phyloP scores from a whole-genome alignment of 2,797 vertebrate genomes.

The Neopelma chrysocephalum region DNA sequence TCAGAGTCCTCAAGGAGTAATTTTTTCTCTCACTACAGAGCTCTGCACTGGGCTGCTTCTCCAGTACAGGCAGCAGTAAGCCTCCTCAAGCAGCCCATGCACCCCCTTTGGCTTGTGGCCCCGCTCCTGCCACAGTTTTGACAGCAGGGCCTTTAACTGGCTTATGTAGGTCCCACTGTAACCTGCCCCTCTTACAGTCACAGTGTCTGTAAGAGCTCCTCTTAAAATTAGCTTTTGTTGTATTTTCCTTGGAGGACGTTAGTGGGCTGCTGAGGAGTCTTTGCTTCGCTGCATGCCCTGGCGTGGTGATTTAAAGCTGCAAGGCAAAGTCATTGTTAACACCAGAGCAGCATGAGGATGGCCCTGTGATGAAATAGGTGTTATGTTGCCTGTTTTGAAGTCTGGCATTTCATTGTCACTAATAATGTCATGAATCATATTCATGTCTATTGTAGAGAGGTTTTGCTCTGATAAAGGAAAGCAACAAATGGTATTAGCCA shows the following conservation, averaged over 20 bases:
- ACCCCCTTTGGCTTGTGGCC: accelerated
- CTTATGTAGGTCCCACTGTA: accelerated
- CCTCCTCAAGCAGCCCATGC: neutral
- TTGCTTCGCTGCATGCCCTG: neutral
- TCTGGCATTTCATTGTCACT: neutral
- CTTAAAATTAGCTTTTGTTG: neutral
- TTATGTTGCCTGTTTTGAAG: neutral
- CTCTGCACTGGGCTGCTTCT: neutral
- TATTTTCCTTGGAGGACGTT: neutral
- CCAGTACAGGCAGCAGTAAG: neutral
- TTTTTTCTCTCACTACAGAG: neutral
- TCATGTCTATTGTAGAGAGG: neutral
- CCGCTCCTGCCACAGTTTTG: neutral
- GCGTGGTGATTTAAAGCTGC: neutral
- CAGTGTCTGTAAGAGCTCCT: accelerated
- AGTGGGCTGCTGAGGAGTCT: neutral
- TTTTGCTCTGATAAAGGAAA: neutral
- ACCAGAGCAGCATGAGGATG: neutral
- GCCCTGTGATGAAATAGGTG: neutral
- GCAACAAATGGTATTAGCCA: neutral
- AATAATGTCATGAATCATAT: neutral
- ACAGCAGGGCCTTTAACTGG: neutral
- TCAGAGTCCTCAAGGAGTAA: neutral
- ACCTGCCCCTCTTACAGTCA: no score
- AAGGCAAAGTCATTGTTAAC: neutral